Evolutionary conservation across 2,113 vertebrate genomes (phyloP).

Genomic region (Bucco capensis): DNA sequence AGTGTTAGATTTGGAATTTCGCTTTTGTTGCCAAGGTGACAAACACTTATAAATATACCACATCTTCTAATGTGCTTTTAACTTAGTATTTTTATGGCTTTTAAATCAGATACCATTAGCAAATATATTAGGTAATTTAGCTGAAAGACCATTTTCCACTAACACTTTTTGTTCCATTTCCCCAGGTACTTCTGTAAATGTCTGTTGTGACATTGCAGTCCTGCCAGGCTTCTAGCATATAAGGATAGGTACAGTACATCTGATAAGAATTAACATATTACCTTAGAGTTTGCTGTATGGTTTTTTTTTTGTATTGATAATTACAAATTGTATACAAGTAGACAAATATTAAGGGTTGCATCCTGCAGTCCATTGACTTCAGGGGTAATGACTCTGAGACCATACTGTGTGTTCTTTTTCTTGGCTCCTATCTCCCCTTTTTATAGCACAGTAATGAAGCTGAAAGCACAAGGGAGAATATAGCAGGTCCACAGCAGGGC

Average conservation of each 20-base stretch:
- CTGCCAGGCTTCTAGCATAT: constrained; percentile 70
- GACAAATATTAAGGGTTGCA: constrained; percentile 50
- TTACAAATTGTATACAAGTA: constrained; percentile 50
- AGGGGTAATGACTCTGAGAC: not conserved
- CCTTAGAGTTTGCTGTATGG: constrained; percentile 38
- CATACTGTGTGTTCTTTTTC: constrained; percentile 30
- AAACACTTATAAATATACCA: constrained; percentile 85
- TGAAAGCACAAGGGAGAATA: constrained; percentile 23
- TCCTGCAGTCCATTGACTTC: constrained; percentile 13
- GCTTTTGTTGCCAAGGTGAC: constrained; percentile 84
- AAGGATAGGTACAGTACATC: constrained; percentile 68
- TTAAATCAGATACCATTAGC: constrained; percentile 87
- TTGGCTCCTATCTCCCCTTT: constrained; percentile 5
- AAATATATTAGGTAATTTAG: constrained; percentile 86
- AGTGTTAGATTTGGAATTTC: constrained; percentile 77
- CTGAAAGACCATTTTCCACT: constrained; percentile 84
- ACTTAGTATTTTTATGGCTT: constrained; percentile 85
- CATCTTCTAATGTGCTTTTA: constrained; percentile 84
- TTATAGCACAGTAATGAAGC: constrained; percentile 22
- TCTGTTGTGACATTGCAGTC: constrained; percentile 80
- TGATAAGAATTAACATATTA: constrained; percentile 76
- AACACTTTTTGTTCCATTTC: constrained; percentile 81
- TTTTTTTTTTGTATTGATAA: constrained; percentile 65
- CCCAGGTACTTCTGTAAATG: constrained; percentile 80
- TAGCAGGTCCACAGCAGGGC: not conserved